These are phyloP conservation scores for Alethe diademata DNA, from an alignment of 2,113 vertebrate species.

Conservation along the genomic window DNA sequence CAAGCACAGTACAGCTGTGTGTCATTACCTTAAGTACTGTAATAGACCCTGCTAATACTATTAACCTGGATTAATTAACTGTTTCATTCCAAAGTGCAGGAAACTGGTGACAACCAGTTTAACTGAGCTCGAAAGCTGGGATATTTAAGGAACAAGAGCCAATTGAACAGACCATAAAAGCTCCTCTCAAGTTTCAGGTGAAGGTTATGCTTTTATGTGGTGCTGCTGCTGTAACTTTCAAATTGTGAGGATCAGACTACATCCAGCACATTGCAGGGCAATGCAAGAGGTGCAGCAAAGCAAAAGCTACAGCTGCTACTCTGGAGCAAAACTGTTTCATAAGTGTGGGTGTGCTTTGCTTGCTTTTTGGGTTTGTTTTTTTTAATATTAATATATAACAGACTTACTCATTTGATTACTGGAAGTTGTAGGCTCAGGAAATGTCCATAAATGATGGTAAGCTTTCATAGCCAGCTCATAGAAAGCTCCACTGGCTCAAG, in stretches of 20 bases:
- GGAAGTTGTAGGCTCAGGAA: not conserved
- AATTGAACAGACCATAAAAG: not conserved
- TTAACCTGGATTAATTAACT: not conserved
- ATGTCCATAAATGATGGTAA: not conserved
- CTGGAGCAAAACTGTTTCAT: not conserved
- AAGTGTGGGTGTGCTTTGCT: not conserved
- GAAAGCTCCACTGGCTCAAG: not conserved
- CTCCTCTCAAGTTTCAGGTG: not conserved
- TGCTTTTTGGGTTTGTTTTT: not conserved
- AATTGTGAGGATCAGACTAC: not conserved
- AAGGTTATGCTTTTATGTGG: not conserved
- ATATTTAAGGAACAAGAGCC: not conserved
- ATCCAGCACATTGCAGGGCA: not conserved
- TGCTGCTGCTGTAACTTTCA: not conserved
- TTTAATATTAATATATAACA: not conserved
- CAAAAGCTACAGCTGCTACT: not conserved
- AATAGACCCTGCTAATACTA: not conserved
- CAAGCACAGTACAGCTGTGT: not conserved
- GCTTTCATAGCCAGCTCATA: rapidly evolving
- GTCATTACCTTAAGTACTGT: not conserved
- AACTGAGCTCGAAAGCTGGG: not conserved
- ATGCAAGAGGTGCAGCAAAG: not conserved
- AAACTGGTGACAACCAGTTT: not conserved
- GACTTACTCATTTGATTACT: not conserved
- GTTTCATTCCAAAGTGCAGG: not conserved